Evolutionary conservation across 2,113 vertebrate genomes (phyloP).

Genomic region (Redunca redunca): DNA sequence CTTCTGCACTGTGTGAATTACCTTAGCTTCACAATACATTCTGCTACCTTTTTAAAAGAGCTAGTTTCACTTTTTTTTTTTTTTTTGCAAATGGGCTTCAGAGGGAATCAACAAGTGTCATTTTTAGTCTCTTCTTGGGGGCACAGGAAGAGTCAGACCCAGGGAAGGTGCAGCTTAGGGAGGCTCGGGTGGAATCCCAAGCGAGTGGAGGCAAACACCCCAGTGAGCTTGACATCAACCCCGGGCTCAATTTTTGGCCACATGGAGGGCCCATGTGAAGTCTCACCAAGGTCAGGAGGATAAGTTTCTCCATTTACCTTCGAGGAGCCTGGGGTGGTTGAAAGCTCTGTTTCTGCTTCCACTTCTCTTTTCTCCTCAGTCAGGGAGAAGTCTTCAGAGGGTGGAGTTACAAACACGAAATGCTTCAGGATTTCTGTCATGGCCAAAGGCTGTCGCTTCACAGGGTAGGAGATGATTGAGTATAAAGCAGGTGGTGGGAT

Average conservation of each 20-base stretch:
- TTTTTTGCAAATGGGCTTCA: background rate
- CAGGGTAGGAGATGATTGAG: slow-evolving; percentile 85
- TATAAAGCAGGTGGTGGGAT: slow-evolving; percentile 81
- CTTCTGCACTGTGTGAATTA: background rate
- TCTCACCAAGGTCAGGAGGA: background rate
- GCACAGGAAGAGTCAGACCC: background rate
- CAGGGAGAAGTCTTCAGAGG: background rate
- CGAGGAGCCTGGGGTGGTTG: rapidly evolving
- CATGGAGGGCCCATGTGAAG: rapidly evolving
- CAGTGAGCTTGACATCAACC: background rate
- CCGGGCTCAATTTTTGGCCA: background rate
- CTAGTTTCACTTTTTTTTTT: background rate
- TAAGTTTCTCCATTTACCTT: slow-evolving; percentile 75
- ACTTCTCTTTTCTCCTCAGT: slow-evolving; percentile 76
- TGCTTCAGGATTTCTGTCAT: slow-evolving; percentile 60
- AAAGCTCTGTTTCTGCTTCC: slow-evolving; percentile 51
- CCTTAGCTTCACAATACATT: background rate
- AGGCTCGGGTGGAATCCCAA: background rate
- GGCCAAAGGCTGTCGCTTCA: slow-evolving; percentile 56
- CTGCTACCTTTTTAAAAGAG: background rate
- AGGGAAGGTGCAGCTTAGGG: background rate
- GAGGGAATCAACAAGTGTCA: background rate
- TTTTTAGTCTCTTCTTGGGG: background rate
- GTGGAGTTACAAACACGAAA: slow-evolving; percentile 81
- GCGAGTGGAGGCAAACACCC: background rate